Conservation (phyloP, 2,797 vertebrate species). For the Bradypodion ventrale region DNA sequence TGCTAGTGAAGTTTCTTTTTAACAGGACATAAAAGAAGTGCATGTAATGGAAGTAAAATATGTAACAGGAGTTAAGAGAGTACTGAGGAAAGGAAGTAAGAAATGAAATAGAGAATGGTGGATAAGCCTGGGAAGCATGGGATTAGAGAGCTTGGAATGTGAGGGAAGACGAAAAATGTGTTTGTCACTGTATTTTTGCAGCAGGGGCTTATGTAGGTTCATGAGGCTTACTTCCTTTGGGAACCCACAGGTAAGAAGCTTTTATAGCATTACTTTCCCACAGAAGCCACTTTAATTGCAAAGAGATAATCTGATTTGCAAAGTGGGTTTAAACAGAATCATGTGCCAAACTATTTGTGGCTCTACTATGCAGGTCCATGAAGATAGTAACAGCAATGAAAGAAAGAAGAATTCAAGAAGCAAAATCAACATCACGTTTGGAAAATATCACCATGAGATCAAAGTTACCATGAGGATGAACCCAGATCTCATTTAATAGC, state of each 20-base stretch:
- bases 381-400: conserved; percentile 3
- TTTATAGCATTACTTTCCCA: neutral
- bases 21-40: neutral
- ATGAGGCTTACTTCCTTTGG: neutral
- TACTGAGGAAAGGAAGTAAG: neutral
- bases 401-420: neutral
- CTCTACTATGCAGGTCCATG: conserved; percentile 35
- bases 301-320: conserved; percentile 7
- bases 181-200: neutral
- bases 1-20: neutral
- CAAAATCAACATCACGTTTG: conserved; percentile 23
- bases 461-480: conserved; percentile 36
- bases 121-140: neutral
- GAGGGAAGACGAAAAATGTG: neutral
- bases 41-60: neutral
- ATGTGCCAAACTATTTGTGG: conserved; percentile 21
- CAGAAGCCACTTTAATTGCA: neutral
- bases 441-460: conserved; percentile 23
- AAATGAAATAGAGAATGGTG: neutral
- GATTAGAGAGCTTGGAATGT: neutral
- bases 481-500: conserved; percentile 34
- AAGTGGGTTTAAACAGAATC: conserved; percentile 19
- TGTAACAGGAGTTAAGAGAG: neutral
- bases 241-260: neutral
- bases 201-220: conserved; percentile 35